phyloP scores from a whole-genome alignment of 2,113 vertebrate genomes.

The Coryphaenoides rupestris region DNA sequence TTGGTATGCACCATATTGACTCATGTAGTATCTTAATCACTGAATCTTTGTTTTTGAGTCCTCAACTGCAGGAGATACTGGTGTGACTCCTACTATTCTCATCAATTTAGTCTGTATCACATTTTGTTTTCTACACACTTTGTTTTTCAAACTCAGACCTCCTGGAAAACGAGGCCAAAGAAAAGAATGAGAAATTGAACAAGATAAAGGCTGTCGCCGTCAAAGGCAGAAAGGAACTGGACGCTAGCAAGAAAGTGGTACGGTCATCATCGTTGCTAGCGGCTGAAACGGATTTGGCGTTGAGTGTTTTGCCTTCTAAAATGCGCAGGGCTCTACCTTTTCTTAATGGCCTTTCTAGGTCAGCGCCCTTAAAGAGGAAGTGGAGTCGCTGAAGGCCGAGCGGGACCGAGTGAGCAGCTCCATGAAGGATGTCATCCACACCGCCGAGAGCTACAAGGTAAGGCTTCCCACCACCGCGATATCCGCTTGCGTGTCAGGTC shows the following conservation, averaged over 20 bases:
- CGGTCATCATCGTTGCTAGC: not conserved
- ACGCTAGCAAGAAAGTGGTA: slow-evolving; percentile 88
- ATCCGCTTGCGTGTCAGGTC: no score
- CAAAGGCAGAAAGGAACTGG: slow-evolving; percentile 94
- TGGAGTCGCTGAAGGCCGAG: slow-evolving; percentile 77
- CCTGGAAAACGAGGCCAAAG: slow-evolving; percentile 71
- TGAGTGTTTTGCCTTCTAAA: not conserved
- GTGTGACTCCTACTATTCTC: not conserved
- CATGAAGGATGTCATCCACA: slow-evolving; percentile 89
- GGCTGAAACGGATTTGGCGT: no score
- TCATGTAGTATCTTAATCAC: not conserved
- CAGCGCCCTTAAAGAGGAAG: slow-evolving; percentile 76
- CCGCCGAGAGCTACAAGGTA: slow-evolving; percentile 95
- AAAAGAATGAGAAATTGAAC: slow-evolving; percentile 86
- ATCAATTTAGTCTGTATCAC: not conserved
- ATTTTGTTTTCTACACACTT: not conserved
- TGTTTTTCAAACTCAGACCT: slow-evolving; percentile 39
- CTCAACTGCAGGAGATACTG: not conserved
- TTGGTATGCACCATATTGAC: slow-evolving; percentile 71
- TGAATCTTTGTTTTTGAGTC: slow-evolving; percentile 5
- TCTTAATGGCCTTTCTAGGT: slow-evolving; percentile 58
- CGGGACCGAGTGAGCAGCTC: slow-evolving; percentile 81
- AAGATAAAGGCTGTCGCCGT: slow-evolving; percentile 95
- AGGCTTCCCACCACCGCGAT: no score
- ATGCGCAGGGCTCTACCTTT: not conserved